These are phyloP conservation scores for Parambassis ranga DNA, from an alignment of 2,797 vertebrate genomes.

Conservation along the genomic window DNA sequence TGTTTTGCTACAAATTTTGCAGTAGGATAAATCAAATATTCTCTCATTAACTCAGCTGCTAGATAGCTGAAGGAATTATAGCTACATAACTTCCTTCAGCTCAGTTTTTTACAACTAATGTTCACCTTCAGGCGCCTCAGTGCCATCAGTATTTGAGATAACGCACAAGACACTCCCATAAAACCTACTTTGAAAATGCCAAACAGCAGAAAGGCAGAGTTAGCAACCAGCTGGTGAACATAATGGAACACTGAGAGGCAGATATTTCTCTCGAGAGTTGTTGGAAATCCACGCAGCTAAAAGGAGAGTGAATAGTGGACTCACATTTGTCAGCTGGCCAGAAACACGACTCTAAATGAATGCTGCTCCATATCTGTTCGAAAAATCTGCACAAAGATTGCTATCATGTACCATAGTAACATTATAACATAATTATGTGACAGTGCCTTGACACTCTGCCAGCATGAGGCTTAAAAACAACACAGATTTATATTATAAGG, in stretches of 20 bases:
- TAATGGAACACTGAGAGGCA: background rate
- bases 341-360: background rate
- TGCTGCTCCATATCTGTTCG: background rate
- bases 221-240: background rate
- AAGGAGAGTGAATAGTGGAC: background rate
- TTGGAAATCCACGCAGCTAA: background rate
- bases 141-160: too few species aligned
- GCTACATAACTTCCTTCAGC: too few species aligned
- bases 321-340: background rate
- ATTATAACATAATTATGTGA: background rate
- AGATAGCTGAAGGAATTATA: too few species aligned
- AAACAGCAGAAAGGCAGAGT: background rate
- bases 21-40: too few species aligned
- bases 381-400: background rate
- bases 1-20: too few species aligned
- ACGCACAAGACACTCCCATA: background rate
- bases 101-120: too few species aligned
- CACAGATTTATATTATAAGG: background rate
- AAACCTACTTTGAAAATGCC: background rate
- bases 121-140: too few species aligned
- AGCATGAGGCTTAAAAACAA: background rate
- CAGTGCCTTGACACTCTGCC: background rate
- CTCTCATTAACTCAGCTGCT: too few species aligned
- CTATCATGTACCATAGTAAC: background rate
- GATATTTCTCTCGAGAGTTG: background rate